phyloP scores from a whole-genome alignment of 2,113 vertebrate species.

The Brachionichthys hirsutus region DNA sequence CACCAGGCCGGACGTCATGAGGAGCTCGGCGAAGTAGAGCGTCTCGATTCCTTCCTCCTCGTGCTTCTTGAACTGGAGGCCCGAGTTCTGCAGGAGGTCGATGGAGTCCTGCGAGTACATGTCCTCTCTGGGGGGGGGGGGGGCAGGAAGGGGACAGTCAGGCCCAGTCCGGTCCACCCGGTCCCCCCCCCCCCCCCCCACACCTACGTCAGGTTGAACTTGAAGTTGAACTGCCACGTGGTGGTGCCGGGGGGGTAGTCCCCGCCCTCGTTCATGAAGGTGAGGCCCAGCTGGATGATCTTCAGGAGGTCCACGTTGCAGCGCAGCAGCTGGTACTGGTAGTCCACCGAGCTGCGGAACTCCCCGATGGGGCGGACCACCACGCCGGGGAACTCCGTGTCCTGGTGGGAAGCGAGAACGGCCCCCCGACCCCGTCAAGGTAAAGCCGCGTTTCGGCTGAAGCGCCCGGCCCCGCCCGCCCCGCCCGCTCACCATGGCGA shows the following conservation, averaged over 20 bases:
- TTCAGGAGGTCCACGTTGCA: conserved; percentile 98
- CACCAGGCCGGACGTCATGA: conserved; percentile 97
- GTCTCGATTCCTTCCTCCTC: conserved; percentile 97
- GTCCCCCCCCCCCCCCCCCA: too few relatives aligned
- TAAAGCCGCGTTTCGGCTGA: too few relatives aligned
- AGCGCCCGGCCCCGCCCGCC: too few relatives aligned
- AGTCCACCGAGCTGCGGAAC: conserved; percentile 97
- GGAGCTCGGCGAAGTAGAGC: conserved; percentile 93
- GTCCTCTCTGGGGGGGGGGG: conserved; percentile 83
- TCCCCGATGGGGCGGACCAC: conserved; percentile 96
- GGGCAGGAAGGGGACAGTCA: background rate
- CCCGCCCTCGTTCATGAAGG: conserved; percentile 96
- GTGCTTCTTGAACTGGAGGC: conserved; percentile 97
- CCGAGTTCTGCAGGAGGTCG: conserved; percentile 95
- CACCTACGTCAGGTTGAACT: conserved; percentile 97
- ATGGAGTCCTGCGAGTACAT: conserved; percentile 99
- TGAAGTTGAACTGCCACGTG: conserved; percentile 99
- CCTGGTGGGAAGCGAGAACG: conserved; percentile 69
- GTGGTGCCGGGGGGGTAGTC: conserved; percentile 92
- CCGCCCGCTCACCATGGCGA: conserved; percentile 88
- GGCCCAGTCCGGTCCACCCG: background rate
- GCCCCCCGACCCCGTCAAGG: background rate
- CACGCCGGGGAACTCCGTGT: conserved; percentile 97
- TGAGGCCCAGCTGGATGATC: conserved; percentile 96
- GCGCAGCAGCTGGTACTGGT: conserved; percentile 95